Evolutionary conservation across 1,140 invertebrate genomes (phyloP).

Genomic region (Drosophila prosaltans): DNA sequence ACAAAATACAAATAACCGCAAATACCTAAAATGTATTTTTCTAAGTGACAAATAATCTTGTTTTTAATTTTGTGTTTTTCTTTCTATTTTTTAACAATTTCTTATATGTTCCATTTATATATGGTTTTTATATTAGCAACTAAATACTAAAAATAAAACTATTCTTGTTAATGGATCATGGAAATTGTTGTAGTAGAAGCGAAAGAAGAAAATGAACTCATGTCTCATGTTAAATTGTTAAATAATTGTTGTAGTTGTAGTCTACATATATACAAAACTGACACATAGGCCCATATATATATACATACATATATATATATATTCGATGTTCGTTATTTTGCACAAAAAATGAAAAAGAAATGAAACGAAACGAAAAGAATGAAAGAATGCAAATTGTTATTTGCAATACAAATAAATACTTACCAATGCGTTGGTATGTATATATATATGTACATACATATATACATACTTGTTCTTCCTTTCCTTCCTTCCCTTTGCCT

Average conservation of each 20-base stretch:
- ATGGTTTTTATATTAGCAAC: slow-evolving; percentile 3
- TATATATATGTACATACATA: background rate
- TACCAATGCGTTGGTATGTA: slow-evolving; percentile 1
- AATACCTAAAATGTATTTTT: slow-evolving; percentile 59
- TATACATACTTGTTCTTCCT: background rate
- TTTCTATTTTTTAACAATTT: slow-evolving; percentile 16
- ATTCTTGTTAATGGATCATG: slow-evolving; percentile 13
- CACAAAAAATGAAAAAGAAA: slow-evolving; percentile 2
- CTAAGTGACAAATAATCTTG: slow-evolving; percentile 48
- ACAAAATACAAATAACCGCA: slow-evolving; percentile 1
- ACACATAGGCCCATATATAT: no score
- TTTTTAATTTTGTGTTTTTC: background rate
- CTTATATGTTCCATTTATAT: slow-evolving; percentile 8
- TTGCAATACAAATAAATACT: slow-evolving; percentile 26
- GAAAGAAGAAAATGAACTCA: slow-evolving; percentile 16
- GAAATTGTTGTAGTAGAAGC: slow-evolving; percentile 6
- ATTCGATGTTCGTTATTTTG: slow-evolving; percentile 23
- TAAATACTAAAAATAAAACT: slow-evolving; percentile 19
- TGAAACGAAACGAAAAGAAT: slow-evolving; percentile 8
- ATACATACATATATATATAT: no score
- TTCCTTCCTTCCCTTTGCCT: background rate
- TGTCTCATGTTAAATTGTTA: slow-evolving; percentile 40
- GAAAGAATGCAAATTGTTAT: slow-evolving; percentile 41
- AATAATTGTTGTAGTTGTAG: slow-evolving; percentile 55
- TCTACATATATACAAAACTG: slow-evolving; percentile 3